Evolutionary conservation across 2,113 vertebrate genomes (phyloP), one percentile per base, ranked within the genome.

Genomic region (Lepidothrix coronata): DNA sequence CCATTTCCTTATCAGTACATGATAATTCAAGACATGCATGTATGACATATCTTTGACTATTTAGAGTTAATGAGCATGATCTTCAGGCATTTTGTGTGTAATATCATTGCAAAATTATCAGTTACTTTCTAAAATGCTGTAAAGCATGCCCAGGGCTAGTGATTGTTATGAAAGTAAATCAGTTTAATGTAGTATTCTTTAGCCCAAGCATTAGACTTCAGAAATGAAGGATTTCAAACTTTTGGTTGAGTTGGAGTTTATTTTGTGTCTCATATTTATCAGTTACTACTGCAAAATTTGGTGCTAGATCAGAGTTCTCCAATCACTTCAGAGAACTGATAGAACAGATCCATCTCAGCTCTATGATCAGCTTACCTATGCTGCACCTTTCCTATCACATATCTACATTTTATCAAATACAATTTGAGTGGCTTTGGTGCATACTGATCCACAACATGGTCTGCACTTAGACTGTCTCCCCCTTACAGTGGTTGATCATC

Each of bases 401-500:
- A 13, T 6, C 11, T 37, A 20, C 14, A 12, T 87, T 74, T 78
- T 59, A 27, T 11, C 33, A 31, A 67, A 54, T 35, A 18, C 11
- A 30, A 16, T 68, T 65, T 46, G 48, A 33, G 48, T 4, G 0
- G 16, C 44, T 80, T 63, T 74, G 52, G 15, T 62, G 46, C 15
- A 4, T 31, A 1, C 39, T 25, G 49, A 61, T 16, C n/a, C 12
- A n/a, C 52, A 46, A 9, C 21, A 19, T 23, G 33, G 12, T 25
- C 39, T 66, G 41, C 0, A 0, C 51, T 66, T 46, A 31, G 37
- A 16, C 17, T 1, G 1, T 49, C 10, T 52, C 9, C 5, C 21
- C 3, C 24, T 7, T 7, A 6, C 12, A 70, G 15, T 25, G 18
- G 25, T 91, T 9, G 9, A 0, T 25, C 55, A 33, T 27, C 14